Evolutionary conservation across 2,797 vertebrate genomes (phyloP), one percentile per base, ranked within the genome.

Genomic region (Carapus acus): DNA sequence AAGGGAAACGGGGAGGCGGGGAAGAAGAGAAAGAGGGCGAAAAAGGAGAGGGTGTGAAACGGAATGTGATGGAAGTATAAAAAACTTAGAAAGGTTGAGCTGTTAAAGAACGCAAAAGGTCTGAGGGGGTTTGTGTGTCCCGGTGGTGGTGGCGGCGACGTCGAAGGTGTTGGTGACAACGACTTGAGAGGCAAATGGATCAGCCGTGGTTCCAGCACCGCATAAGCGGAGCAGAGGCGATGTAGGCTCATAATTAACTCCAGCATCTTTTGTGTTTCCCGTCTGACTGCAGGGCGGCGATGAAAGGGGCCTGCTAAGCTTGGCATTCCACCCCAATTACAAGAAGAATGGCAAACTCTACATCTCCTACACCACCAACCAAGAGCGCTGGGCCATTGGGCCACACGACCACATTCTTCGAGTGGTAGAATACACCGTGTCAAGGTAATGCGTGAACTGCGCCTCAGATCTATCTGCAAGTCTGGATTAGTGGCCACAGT

Each of bases 271-370:
- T 96, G 92, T 97, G 90, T 90, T 94, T 92, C 88, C 91, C 89
- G 86, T 93, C 91, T 96, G 92, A 94, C 92, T 93, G 90, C 92
- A 99, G 96, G 93, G 93, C 84, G 93, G 94, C 92, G 96, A 99
- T 96, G 96, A 99, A 95, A 96, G 96, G 86, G 96, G 96, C 79
- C 90, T 99, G 83, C 88, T 99, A 90, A 98, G 95, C 90, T 90
- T 99, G 89, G 93, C 92, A 94, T 99, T 99, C 94, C 96, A 99
- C 87, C 95, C 95, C 92, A 97, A 93, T 93, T 99, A 97, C 87
- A 96, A 94, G 93, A 96, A 94, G 92, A 99, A 96, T 90, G 96
- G 96, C 88, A 99, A 99, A 89, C 91, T 99, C 73, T 99, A 97
- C 81, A 86, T 97, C 87, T 97, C 96, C 85, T 99, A 98, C 85